phyloP scores from a whole-genome alignment of 2,888 invertebrate species.

The Myathropa florea region DNA sequence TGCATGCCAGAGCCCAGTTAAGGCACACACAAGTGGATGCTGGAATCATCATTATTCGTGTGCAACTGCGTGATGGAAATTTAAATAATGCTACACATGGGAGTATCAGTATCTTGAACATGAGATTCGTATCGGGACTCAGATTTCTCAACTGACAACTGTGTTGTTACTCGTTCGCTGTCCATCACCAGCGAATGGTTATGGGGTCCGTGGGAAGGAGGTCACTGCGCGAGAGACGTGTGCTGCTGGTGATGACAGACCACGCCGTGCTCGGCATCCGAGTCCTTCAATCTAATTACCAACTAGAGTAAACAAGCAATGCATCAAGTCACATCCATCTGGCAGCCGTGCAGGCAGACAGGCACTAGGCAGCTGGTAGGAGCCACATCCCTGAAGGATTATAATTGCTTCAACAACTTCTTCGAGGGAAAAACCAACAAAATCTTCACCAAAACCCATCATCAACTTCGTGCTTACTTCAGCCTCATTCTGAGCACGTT shows the following conservation, averaged over 20 bases:
- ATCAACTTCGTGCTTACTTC: constrained; percentile 30
- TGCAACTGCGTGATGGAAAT: constrained; percentile 74
- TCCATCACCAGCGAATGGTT: neutral
- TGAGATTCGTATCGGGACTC: constrained; percentile 46
- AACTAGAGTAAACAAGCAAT: constrained; percentile 38
- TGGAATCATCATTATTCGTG: constrained; percentile 55
- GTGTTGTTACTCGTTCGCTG: neutral
- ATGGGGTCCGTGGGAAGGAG: constrained; percentile 39
- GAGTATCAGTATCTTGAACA: constrained; percentile 14
- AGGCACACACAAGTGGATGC: constrained; percentile 30
- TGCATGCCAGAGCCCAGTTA: constrained; percentile 7
- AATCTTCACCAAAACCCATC: constrained; percentile 48
- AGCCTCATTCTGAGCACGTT: constrained; percentile 35
- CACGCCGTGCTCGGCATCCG: neutral
- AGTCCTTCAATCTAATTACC: constrained; percentile 40
- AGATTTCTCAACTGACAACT: constrained; percentile 30
- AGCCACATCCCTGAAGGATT: neutral
- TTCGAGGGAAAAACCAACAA: constrained; percentile 61
- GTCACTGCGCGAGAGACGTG: constrained; percentile 35
- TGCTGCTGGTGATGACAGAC: too few species aligned
- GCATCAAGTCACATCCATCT: constrained; percentile 10
- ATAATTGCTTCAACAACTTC: constrained; percentile 58
- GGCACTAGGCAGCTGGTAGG: neutral
- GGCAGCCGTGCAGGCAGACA: neutral
- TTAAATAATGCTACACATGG: constrained; percentile 75